These are phyloP conservation scores for Pangasius macronema DNA, from an alignment of 2,797 vertebrate species.

Conservation along the genomic window DNA sequence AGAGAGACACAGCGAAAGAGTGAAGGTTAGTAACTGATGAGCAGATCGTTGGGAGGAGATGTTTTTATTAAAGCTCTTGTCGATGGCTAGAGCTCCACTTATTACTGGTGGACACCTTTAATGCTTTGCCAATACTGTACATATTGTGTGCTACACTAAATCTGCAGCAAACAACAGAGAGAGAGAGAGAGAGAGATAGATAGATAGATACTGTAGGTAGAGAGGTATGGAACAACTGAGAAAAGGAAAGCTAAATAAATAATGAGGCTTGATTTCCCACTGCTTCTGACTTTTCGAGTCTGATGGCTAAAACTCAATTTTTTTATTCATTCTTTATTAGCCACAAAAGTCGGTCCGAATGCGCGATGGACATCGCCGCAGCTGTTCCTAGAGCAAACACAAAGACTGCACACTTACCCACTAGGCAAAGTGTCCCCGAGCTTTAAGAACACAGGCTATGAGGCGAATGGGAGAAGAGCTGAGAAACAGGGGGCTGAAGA, in stretches of 20 bases:
- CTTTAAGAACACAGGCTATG: slow-evolving; percentile 60
- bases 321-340: neutral
- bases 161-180: slow-evolving; percentile 69
- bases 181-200: slow-evolving; percentile 47
- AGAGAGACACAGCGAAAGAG: slow-evolving; percentile 49
- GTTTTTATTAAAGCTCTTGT: slow-evolving; percentile 84
- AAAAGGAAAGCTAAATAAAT: slow-evolving; percentile 29
- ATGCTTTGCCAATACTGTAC: slow-evolving; percentile 81
- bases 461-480: slow-evolving; percentile 3
- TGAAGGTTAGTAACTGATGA: slow-evolving; percentile 59
- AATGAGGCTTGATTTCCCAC: neutral
- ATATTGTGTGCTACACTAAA: slow-evolving; percentile 75
- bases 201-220: slow-evolving; percentile 4
- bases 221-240: slow-evolving; percentile 13
- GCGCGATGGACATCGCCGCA: neutral
- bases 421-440: neutral
- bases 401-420: neutral
- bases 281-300: neutral
- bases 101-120: slow-evolving; percentile 83
- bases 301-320: slow-evolving; percentile 4
- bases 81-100: slow-evolving; percentile 75
- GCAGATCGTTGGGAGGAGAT: slow-evolving; percentile 74
- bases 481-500: slow-evolving; percentile 18
- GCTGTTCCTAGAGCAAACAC: neutral
- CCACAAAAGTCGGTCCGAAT: slow-evolving; percentile 5